These are phyloP conservation scores for Ameiurus melas DNA, from an alignment of 2,113 vertebrate species.

Conservation along the genomic window DNA sequence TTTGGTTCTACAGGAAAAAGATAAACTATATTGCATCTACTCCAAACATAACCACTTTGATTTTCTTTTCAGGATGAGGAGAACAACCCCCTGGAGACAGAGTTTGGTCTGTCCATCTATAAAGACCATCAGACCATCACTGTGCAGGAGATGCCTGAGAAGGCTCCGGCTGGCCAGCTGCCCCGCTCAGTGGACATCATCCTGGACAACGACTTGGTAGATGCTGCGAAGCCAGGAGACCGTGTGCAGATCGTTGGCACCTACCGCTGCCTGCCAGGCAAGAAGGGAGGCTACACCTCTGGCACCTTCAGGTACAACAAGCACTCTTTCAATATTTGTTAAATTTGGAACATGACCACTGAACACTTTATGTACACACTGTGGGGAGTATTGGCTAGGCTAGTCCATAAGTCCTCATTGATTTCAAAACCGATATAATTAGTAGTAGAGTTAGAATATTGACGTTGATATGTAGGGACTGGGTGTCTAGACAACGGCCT, in stretches of 20 bases:
- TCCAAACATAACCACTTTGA: neutral
- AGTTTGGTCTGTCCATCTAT: conserved; percentile 91
- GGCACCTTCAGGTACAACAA: conserved; percentile 87
- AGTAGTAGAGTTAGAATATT: neutral
- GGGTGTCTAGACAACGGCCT: neutral
- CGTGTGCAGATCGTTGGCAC: conserved; percentile 90
- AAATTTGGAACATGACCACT: neutral
- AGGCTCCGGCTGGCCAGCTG: conserved; percentile 94
- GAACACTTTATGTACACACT: neutral
- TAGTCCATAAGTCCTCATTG: neutral
- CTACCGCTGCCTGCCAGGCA: conserved; percentile 92
- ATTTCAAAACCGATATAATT: neutral
- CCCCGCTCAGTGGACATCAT: conserved; percentile 93
- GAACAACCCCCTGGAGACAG: conserved; percentile 95
- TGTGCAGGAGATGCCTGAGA: conserved; percentile 99
- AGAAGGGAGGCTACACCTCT: conserved; percentile 93
- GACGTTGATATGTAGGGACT: neutral
- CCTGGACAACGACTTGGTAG: conserved; percentile 94
- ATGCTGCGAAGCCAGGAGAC: conserved; percentile 90
- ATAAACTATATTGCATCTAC: neutral
- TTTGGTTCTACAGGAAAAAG: neutral
- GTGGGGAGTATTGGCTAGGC: neutral
- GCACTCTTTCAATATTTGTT: neutral
- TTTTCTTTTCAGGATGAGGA: conserved; percentile 84
- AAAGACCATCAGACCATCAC: conserved; percentile 96